These are phyloP conservation scores for Phymorhynchus buccinoides DNA, from an alignment of 1,140 invertebrate species.

Conservation along the genomic window DNA sequence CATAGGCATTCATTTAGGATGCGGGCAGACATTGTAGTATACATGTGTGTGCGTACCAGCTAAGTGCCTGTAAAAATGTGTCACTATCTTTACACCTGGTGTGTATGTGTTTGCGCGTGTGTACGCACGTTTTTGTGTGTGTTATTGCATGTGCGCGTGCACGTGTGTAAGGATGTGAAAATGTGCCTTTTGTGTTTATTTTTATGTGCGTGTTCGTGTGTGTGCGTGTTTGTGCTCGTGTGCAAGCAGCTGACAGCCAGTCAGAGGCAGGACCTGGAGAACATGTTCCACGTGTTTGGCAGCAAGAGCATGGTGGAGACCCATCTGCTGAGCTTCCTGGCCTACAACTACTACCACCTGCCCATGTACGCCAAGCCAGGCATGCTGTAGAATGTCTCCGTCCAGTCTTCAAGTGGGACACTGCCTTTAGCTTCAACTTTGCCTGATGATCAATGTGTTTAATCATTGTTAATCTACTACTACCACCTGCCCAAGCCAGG, in stretches of 20 bases:
- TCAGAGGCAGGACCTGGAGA: slow-evolving; percentile 60
- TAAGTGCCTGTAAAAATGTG: too few relatives aligned
- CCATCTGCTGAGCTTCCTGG: slow-evolving; percentile 71
- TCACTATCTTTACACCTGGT: too few relatives aligned
- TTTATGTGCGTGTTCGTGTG: background rate
- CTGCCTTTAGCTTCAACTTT: too few relatives aligned
- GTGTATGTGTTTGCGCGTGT: too few relatives aligned
- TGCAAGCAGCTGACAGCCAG: slow-evolving; percentile 55
- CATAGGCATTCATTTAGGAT: too few relatives aligned
- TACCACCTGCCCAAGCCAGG: too few relatives aligned
- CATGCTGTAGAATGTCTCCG: slow-evolving; percentile 62
- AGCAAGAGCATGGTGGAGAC: slow-evolving; percentile 70
- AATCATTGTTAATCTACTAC: too few relatives aligned
- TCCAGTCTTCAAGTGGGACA: background rate
- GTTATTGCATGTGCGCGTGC: too few relatives aligned
- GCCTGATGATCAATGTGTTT: too few relatives aligned
- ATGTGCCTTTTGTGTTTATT: background rate
- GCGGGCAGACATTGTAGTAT: too few relatives aligned
- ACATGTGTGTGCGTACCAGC: too few relatives aligned
- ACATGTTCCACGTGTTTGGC: slow-evolving; percentile 54
- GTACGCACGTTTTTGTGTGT: background rate
- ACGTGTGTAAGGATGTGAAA: background rate
- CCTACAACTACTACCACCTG: slow-evolving; percentile 73
- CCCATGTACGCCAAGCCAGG: slow-evolving; percentile 74
- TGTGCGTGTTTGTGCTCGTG: background rate